Evolutionary conservation across 2,113 vertebrate species (phyloP), one percentile per base, ranked within the genome.

Genomic region (Elgaria multicarinata): DNA sequence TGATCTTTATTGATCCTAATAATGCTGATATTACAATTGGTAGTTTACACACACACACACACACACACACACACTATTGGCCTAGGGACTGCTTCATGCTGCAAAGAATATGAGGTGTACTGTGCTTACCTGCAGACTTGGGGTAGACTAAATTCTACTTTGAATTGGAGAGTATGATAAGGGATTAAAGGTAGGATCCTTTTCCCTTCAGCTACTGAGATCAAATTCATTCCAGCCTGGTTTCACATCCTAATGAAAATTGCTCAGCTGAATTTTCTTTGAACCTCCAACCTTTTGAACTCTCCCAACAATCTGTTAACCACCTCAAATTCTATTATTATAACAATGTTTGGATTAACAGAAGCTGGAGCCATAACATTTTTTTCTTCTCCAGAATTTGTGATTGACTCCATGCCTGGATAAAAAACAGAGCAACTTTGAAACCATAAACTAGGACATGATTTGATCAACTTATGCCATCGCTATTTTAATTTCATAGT

Each of bases 401-500:
- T 0, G 71, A 92, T 79, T 89, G 3, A 28, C 71, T 39, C 2
- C 2, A 90, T 31, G 55, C 1, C 58, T 76, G 77, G 44, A 80
- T 16, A 89, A 44, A 81, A n/a, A 6, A 92, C 87, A 80, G 66
- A 77, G 79, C 50, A 6, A 62, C 66, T 53, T 90, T 71, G 10
- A 88, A 72, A 76, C 55, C 12, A 46, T 78, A 4, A 91, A 50
- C 46, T 50, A 50, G 76, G 26, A 44, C 16, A 55, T 1, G 44
- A 28, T 89, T 89, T 31, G 0, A 89, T 91, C 86, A 88, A 76
- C 24, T 3, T 28, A 71, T 26, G 20, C 28, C 28, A 24, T 31
- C 10, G 80, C 75, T 77, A 71, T 55, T 79, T 91, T 84, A 76
- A 77, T 16, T 84, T 83, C 50, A 83, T 67, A 75, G 42, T 90